Percentiles rank a stretch among this genome's conserved stretches.
Evolutionary conservation across 2,797 vertebrate species (phyloP).

Genomic region (Notolabrus celidotus): DNA sequence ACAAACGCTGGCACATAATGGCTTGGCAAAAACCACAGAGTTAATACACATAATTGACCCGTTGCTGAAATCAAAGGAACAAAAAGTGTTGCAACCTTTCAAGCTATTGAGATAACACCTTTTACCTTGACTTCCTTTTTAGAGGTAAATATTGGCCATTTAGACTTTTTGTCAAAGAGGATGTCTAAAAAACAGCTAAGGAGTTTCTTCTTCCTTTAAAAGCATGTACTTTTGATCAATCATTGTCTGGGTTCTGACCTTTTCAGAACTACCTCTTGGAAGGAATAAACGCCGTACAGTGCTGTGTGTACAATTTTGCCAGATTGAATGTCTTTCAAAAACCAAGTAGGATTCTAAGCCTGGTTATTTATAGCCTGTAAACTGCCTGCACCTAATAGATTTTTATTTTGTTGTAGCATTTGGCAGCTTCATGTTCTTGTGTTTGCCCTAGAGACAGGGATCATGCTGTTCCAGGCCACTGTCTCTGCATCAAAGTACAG

Average conservation of each 20-base stretch:
- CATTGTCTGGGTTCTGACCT: constrained; percentile 20
- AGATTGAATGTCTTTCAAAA: constrained; percentile 22
- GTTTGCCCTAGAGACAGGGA: constrained; percentile 55
- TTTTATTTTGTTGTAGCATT: constrained; percentile 38
- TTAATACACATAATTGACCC: constrained; percentile 64
- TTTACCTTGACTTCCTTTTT: constrained; percentile 11
- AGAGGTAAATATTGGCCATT: not conserved
- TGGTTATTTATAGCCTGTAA: constrained; percentile 35
- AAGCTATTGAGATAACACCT: constrained; percentile 3
- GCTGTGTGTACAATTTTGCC: not conserved
- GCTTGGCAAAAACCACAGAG: constrained; percentile 58
- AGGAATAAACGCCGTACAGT: constrained; percentile 5
- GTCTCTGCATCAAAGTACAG: constrained; percentile 54
- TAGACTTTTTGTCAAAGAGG: not conserved
- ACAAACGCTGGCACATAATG: constrained; percentile 67
- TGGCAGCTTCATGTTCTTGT: constrained; percentile 42
- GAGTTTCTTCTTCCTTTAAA: not conserved
- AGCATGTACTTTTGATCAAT: constrained; percentile 3
- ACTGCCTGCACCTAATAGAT: constrained; percentile 28
- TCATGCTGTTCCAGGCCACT: constrained; percentile 43
- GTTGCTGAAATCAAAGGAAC: constrained; percentile 44
- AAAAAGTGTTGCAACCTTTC: constrained; percentile 28
- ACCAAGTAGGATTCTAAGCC: constrained; percentile 22
- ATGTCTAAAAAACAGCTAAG: constrained; percentile 1
- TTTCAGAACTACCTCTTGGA: constrained; percentile 11